Evolutionary conservation across 1,140 invertebrate species (phyloP).

Genomic region (Anastrepha ludens): DNA sequence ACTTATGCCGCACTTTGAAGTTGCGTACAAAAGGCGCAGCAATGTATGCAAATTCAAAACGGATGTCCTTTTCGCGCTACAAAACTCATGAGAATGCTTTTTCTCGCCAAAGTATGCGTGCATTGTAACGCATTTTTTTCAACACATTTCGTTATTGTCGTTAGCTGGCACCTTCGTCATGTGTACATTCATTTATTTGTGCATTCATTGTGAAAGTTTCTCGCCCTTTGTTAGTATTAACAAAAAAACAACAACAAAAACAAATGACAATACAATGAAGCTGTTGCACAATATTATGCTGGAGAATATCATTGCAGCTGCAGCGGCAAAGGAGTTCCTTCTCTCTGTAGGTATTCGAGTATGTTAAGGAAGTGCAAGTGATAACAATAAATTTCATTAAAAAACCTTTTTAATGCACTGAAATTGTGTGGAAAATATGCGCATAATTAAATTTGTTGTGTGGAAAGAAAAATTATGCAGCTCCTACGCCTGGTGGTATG

Average conservation of each 20-base stretch:
- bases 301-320: neutral
- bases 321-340: neutral
- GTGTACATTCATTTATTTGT: neutral
- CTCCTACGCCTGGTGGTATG: neutral
- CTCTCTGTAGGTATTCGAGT: neutral
- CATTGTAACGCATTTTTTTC: neutral
- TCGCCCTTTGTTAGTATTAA: neutral
- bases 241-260: neutral
- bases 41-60: constrained; percentile 43
- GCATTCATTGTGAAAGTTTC: constrained; percentile 12
- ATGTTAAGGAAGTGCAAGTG: constrained; percentile 14
- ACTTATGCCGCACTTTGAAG: neutral
- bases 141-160: neutral
- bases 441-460: constrained; percentile 18
- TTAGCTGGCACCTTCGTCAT: neutral
- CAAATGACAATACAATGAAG: neutral
- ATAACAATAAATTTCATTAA: constrained; percentile 32
- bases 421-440: constrained; percentile 51
- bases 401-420: neutral
- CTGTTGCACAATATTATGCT: neutral
- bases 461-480: neutral
- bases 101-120: neutral
- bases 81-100: neutral
- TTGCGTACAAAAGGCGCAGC: neutral
- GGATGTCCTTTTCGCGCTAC: constrained; percentile 35